These are phyloP conservation scores for Drosophila hydei DNA, from an alignment of 1,140 invertebrate species.

Conservation along the genomic window DNA sequence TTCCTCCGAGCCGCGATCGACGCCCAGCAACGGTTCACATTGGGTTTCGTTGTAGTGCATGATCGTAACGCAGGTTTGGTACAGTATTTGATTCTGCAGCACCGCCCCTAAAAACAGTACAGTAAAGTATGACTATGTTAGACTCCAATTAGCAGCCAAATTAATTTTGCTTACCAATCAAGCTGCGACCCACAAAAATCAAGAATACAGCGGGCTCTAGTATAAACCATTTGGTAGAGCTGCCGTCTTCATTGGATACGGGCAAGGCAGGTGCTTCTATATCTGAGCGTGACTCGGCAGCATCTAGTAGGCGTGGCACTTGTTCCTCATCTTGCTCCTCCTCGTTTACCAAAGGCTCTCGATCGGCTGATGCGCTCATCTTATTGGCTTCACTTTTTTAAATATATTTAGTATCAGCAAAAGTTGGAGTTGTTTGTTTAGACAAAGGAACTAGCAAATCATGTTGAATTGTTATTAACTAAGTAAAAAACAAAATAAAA, in stretches of 20 bases:
- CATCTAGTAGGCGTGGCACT: slow-evolving; percentile 51
- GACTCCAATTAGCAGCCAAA: neutral
- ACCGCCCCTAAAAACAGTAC: slow-evolving; percentile 71
- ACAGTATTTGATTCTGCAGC: slow-evolving; percentile 77
- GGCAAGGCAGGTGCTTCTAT: slow-evolving; percentile 19
- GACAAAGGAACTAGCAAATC: slow-evolving; percentile 73
- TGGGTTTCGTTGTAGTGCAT: slow-evolving; percentile 69
- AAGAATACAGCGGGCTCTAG: slow-evolving; percentile 79
- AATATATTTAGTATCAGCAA: slow-evolving; percentile 18
- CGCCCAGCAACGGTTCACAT: slow-evolving; percentile 71
- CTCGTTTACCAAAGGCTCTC: slow-evolving; percentile 36
- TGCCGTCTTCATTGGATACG: neutral
- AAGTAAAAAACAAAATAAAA: slow-evolving; percentile 1
- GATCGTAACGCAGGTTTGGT: slow-evolving; percentile 74
- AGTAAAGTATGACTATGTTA: neutral
- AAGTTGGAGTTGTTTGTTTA: slow-evolving; percentile 5
- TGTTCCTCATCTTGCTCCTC: slow-evolving; percentile 13
- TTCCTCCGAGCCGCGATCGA: slow-evolving; percentile 66
- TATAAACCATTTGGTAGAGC: slow-evolving; percentile 62
- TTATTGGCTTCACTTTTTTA: slow-evolving; percentile 22
- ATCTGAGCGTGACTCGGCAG: slow-evolving; percentile 15
- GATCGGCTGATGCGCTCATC: slow-evolving; percentile 11
- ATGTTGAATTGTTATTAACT: slow-evolving; percentile 34
- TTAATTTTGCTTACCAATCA: slow-evolving; percentile 59
- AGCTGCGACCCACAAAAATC: slow-evolving; percentile 72